Base-by-base conservation (phyloP, 2,888 invertebrate genomes). In the Emmelina monodactyla region DNA sequence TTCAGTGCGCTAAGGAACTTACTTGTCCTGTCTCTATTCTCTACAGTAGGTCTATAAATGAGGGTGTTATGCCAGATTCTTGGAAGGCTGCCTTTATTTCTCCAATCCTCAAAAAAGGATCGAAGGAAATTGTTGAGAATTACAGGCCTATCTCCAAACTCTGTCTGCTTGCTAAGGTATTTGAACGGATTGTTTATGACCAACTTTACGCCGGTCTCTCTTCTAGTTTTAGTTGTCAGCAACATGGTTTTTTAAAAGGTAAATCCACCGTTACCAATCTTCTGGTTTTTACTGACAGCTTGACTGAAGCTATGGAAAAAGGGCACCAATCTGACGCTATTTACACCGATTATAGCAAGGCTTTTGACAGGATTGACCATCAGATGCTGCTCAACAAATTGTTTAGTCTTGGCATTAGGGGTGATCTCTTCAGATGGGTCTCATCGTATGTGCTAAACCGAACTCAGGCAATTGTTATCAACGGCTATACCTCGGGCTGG, bases 81-180 rank as follows among this genome's bases (percentile, higher is more conserved):
- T 40, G 40, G 35, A 40, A 40, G 11, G 22, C 28, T 2, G 33
- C 34, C 1, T 36, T 16, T 14, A n/a, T 38, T 2, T 32, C 34
- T 9, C 36, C 36, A 2, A 12, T 39, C 9, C 32, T 32, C 7
- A 39, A 39, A 16, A 38, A 32, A n/a, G 37, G 38, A 3, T 13
- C 29, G 2, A 36, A 38, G 36, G 19, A n/a, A 9, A 9, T 28
- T 2, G 15, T 38, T 2, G n/a, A 12, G 11, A 40, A 40, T 25
- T 40, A 38, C 10, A 33, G 40, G 22, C 34, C 35, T 5, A 36
- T 38, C 1, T 40, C 36, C 2, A 38, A 38, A 25, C 13, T 40
- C 9, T 37, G 40, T 19, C 14, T 34, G 10, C 25, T 37, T 19
- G 31, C 34, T 22, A 37, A 25, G 28, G 39, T 32, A 2, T 19